phyloP scores from a whole-genome alignment of 2,797 vertebrate genomes.

The Spondyliosoma cantharus region DNA sequence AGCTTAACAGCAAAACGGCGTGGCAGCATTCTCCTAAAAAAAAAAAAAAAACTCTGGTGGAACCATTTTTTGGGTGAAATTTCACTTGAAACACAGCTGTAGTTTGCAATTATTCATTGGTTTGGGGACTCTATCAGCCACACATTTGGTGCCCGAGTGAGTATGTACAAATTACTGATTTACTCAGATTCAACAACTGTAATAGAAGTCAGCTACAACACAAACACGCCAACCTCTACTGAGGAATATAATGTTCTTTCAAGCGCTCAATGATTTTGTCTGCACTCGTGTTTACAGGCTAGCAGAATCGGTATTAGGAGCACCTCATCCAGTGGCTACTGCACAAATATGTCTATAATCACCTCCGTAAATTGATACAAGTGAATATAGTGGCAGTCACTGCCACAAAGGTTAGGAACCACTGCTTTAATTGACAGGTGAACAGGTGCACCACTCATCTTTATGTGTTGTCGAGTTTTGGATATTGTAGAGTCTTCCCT shows the following conservation, averaged over 20 bases:
- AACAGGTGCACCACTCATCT: not conserved
- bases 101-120: too few species aligned
- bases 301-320: not conserved
- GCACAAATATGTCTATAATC: not conserved
- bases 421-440: not conserved
- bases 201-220: not conserved
- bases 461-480: not conserved
- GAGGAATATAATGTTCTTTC: not conserved
- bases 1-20: too few species aligned
- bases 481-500: constrained; percentile 7
- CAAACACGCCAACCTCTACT: not conserved
- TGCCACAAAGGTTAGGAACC: not conserved
- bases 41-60: too few species aligned
- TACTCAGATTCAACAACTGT: not conserved
- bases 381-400: not conserved
- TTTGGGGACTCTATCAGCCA: not conserved
- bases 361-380: not conserved
- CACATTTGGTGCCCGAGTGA: not conserved
- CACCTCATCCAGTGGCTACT: not conserved
- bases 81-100: too few species aligned
- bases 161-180: not conserved
- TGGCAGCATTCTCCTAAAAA: too few species aligned
- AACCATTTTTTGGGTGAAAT: too few species aligned
- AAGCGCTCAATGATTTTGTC: not conserved
- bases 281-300: not conserved